Evolutionary conservation across 2,888 invertebrate species (phyloP), one percentile per base, ranked within the genome.

Genomic region (Pharmacophagus antenor): DNA sequence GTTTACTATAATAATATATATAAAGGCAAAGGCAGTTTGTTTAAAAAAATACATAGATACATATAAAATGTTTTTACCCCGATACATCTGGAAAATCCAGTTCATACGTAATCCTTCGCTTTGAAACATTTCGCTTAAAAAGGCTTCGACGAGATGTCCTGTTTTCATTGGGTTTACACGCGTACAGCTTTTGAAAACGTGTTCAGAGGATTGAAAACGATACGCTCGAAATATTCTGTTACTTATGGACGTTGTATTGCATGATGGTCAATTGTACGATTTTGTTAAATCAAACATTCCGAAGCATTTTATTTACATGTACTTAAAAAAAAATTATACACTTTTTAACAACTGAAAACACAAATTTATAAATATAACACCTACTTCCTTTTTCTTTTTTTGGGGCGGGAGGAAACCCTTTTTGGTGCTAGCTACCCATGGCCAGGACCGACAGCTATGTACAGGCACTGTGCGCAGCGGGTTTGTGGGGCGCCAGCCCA

Each of bases 151-250:
- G 56, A 56, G 23, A 47, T 48, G 37, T 56, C 56, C 56, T 47
- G 56, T 56, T 48, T 56, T 47, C 56, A 48, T 47, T 56, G 22
- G 56, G 20, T 56, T 56, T 48, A 56, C 56, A 56, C 48, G 48
- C 56, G 37, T 56, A 56, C 37, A 48, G 31, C 47, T 21, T 41
- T 41, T 31, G 37, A 22, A 56, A 56, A 56, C 56, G 21, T 37
- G 37, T 37, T 37, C n/a, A 4, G n/a, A 37, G 47, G 48, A 48
- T 56, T 56, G 48, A 56, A 56, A 56, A 48, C 48, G 48, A 47
- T 48, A 48, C 48, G 37, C 37, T 37, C 44, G 21, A 15, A 47
- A 55, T 31, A 55, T 55, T 55, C 31, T 17, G 46, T 31, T 47
- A 55, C 31, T 55, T 31, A 44, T 44, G 18, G 18, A 31, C 31